Base-by-base conservation (phyloP, 2,113 vertebrate genomes). In the Entosphenus tridentatus region DNA sequence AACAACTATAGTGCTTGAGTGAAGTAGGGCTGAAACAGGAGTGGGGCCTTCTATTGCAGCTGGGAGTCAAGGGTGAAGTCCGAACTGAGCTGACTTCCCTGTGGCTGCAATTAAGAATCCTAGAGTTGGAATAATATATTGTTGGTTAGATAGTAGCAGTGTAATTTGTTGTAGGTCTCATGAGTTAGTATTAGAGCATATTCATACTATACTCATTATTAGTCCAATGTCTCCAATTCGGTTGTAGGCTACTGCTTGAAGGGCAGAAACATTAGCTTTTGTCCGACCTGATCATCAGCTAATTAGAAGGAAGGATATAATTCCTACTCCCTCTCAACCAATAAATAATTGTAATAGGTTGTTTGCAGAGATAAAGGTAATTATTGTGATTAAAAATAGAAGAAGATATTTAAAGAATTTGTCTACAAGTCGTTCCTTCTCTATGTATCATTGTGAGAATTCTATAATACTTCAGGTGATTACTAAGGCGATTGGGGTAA, bases 1-100 rank as follows among this genome's bases (percentile, higher is more conserved):
- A 1, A 74, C 73, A 1, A 74, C 74, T 57, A 75, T 75, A n/a
- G 74, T 75, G 58, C 74, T 75, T 9, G 73, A 75, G 68, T 75
- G 74, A 0, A 75, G 65, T 69, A 73, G 70, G 67, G 73, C 74
- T 4, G 74, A 75, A 1, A 75, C 74, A 8, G 74, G 72, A 1
- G 74, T 75, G 3, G 74, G 72, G 2, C 74, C 74, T 68, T 75
- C 74, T 68, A 74, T 75, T 1, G 74, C 74, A 8, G 73, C 56
- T 0, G 74, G 74, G 0, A 75, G 72, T 57, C 74, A 75, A 2
- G 73, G 74, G 12, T 75, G 73, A 1, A 75, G 72, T 0, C 74
- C 73, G 55, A 74, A 75, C 74, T 75, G 73, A 4, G 74, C 72
- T 0, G 74, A 75, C 68, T 75, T 75, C 8, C 73, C 74, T 0